Evolutionary conservation across 2,113 vertebrate genomes (phyloP), one percentile per base, ranked within the genome.

Genomic region (Colaptes auratus): DNA sequence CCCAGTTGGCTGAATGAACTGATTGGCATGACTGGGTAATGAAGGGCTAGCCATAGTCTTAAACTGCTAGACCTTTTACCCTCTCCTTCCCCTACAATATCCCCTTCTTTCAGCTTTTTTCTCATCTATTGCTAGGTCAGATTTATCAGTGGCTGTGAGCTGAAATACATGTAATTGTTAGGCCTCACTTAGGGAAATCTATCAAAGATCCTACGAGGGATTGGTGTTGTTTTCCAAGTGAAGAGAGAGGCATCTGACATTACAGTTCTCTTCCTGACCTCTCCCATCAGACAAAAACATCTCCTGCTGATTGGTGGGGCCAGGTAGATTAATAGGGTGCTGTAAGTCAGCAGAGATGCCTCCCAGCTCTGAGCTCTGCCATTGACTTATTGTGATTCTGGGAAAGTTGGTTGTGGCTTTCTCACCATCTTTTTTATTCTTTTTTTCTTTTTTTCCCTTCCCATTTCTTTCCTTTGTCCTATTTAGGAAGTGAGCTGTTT

Each of bases 401-500:
- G 82, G 93, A 93, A 96, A 92, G 86, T 90, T 31, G 21, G 23
- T 12, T 64, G 71, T 89, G 83, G 83, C 65, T 67, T 73, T 86
- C 90, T 81, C 86, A 88, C 70, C 39, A 44, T 67, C 11, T 12
- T 48, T 16, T 65, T 33, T 30, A 35, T 14, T 7, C 18, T n/a
- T 21, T 13, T 58, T 58, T 23, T 14, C 7, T 30, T 28, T 20
- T 25, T 24, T 28, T 6, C 19, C 30, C 42, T 9, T 7, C 3
- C 3, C 2, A 25, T 24, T 24, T 17, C 64, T 53, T 64, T 63
- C 24, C n/a, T 72, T 80, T 84, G 85, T 89, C 91, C 89, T 87
- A 80, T 95, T 95, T 93, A 77, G 94, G 91, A 76, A 92, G 48
- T 88, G 89, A 92, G 44, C 75, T 92, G 52, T 80, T 86, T 88